A percentile compares a stretch with the other conserved stretches of the same genome.
These are phyloP conservation scores for Tenualosa ilisha DNA, from an alignment of 2,797 vertebrate genomes.

Conservation along the genomic window DNA sequence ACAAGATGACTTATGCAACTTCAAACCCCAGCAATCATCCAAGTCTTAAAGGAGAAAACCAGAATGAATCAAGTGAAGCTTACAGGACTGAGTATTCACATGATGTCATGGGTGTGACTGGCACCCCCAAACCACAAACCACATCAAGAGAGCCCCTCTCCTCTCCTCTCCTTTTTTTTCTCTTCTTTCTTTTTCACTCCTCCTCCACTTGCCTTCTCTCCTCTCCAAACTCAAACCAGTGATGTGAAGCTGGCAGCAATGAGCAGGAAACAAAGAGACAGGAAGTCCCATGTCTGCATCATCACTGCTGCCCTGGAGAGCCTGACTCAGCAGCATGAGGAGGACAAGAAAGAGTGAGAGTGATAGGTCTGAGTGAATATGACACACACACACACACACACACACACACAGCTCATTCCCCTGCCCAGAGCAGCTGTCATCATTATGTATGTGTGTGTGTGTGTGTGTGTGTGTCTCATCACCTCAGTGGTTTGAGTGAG, in stretches of 20 bases:
- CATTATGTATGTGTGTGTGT: not conserved
- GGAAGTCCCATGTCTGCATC: not conserved
- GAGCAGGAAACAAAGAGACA: not conserved
- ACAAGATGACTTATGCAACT: not conserved
- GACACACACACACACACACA: not conserved
- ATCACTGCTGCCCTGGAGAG: not conserved
- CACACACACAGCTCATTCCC: not conserved
- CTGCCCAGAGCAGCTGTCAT: not conserved
- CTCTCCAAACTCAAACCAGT: not conserved
- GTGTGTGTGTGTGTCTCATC: not conserved
- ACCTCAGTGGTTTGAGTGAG: not conserved
- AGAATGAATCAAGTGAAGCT: not conserved
- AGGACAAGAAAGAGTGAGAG: not conserved
- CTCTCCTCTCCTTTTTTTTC: not conserved
- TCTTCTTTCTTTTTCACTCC: not conserved
- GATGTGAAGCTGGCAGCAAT: not conserved
- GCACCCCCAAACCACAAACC: not conserved
- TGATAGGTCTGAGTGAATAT: not conserved
- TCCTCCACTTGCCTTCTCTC: slow-evolving; percentile 25
- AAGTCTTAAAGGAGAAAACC: not conserved
- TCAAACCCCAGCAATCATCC: not conserved
- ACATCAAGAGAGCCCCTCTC: not conserved
- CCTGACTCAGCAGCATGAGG: not conserved
- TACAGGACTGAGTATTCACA: not conserved
- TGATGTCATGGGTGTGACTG: slow-evolving; percentile 9